Evolutionary conservation across 1,140 invertebrate genomes (phyloP), one percentile per base, ranked within the genome.

Genomic region (Ctenoplectra terminalis): DNA sequence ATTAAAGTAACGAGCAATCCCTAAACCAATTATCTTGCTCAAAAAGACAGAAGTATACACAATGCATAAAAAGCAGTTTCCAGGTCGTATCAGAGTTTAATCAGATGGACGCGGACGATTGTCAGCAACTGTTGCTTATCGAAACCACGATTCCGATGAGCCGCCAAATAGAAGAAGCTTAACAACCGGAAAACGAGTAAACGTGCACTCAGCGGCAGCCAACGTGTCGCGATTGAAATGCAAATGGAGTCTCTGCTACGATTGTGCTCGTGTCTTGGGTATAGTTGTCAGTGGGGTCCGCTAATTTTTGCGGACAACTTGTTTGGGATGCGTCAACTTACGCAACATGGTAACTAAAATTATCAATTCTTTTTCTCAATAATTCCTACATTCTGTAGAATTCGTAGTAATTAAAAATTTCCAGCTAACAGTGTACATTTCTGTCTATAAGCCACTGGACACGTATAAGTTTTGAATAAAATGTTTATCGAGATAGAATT

Each of bases 161-260:
- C 60, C 60, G 46, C 29, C n/a, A 75, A 50, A 43, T 54, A 52
- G 17, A 34, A 73, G 29, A 4, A 70, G 54, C 17, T 56, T 76
- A 78, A 78, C 23, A 34, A 70, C 66, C n/a, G 31, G 66, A 64
- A 75, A 75, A 75, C 31, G 34, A 75, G 58, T 75, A 40, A 64
- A 40, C 58, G 60, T 43, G 31, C 23, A 2, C n/a, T 34, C 23
- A 52, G 9, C 6, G 17, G 40, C 29, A 29, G 23, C 9, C 9
- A 61, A 9, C 20, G 40, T 6, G 11, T 15, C 37, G 4, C 58
- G 46, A 75, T 64, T 75, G 43, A 63, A 52, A 64, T 75, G 58
- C 73, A 64, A 64, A 43, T 29, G 73, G 8, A 75, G n/a, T 5
- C 4, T 6, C 46, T 20, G 13, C 43, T 17, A 7, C 37, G 34